These are phyloP conservation scores for Hedychridium roseum DNA, from an alignment of 2,888 invertebrate species.

Conservation along the genomic window DNA sequence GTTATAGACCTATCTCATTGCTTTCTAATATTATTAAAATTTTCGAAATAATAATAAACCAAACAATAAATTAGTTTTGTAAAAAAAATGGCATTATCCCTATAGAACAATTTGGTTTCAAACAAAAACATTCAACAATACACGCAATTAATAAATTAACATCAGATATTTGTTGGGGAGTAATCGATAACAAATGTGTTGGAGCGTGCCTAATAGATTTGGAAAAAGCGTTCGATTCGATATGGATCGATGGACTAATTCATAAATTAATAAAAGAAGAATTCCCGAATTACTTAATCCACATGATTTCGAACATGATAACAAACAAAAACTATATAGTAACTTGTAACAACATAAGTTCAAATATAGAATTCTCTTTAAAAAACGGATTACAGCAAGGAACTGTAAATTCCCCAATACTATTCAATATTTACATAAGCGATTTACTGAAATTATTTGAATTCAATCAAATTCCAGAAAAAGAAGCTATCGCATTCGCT, in stretches of 20 bases:
- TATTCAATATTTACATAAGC: constrained; percentile 1
- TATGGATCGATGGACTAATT: constrained; percentile 18
- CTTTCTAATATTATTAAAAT: constrained; percentile 17
- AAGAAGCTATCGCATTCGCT: constrained; percentile 7
- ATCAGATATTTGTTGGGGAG: constrained; percentile 1
- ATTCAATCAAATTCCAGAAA: not conserved
- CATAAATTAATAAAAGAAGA: constrained; percentile 9
- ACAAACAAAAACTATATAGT: constrained; percentile 10
- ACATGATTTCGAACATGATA: constrained; percentile 12
- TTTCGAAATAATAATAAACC: constrained; percentile 13
- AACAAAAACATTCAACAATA: constrained; percentile 7
- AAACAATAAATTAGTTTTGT: not conserved
- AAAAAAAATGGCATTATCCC: constrained; percentile 3
- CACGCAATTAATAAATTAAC: constrained; percentile 13
- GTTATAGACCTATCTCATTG: constrained; percentile 13
- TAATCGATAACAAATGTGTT: constrained; percentile 6
- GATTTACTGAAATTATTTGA: constrained; percentile 2
- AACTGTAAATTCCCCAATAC: constrained; percentile 13
- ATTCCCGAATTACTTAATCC: constrained; percentile 4
- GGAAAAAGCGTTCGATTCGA: constrained; percentile 19
- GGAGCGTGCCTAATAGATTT: constrained; percentile 12
- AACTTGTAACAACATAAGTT: not conserved
- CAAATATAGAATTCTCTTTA: constrained; percentile 1
- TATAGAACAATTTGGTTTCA: constrained; percentile 11
- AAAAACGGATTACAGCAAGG: constrained; percentile 23